Percentiles rank a stretch among this genome's conserved stretches.
These are phyloP conservation scores for Tapera naevia DNA, from an alignment of 2,797 vertebrate genomes.

Conservation along the genomic window DNA sequence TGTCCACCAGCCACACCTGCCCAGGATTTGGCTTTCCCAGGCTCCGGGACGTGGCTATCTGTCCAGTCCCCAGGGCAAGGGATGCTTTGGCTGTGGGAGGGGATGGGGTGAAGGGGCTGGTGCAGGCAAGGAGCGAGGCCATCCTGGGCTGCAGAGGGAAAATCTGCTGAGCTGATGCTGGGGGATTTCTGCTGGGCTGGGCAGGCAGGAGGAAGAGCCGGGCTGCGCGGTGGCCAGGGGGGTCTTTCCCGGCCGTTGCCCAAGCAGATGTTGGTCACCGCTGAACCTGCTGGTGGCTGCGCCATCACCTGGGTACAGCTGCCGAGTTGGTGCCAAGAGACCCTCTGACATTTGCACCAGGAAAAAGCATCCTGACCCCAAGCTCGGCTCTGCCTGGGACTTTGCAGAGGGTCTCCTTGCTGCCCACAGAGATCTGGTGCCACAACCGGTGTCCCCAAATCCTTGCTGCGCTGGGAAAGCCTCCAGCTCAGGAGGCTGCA, in stretches of 20 bases:
- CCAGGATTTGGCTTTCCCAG: rapidly evolving
- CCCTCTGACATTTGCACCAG: rapidly evolving
- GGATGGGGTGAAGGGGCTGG: rapidly evolving
- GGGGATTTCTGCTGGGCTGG: rapidly evolving
- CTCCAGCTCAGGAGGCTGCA: constrained; percentile 25
- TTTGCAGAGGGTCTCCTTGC: neutral
- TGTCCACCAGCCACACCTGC: rapidly evolving
- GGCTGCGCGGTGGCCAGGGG: neutral
- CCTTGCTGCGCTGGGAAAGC: constrained; percentile 33
- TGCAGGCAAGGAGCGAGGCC: rapidly evolving
- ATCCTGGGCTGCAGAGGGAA: neutral
- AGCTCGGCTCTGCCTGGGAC: neutral
- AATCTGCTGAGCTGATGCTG: rapidly evolving
- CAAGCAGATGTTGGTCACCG: neutral
- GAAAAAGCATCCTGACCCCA: neutral
- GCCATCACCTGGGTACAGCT: neutral
- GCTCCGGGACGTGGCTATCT: rapidly evolving
- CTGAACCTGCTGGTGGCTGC: rapidly evolving
- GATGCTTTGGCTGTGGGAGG: rapidly evolving
- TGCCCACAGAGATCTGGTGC: rapidly evolving
- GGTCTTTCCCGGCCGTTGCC: rapidly evolving
- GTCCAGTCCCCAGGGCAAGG: rapidly evolving
- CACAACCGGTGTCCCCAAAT: neutral
- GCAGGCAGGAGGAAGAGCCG: neutral
- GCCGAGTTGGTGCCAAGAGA: rapidly evolving